Percentiles rank a stretch among this genome's conserved stretches.
Evolutionary conservation across 2,797 vertebrate species (phyloP).

Genomic region (Darevskia nairensis): DNA sequence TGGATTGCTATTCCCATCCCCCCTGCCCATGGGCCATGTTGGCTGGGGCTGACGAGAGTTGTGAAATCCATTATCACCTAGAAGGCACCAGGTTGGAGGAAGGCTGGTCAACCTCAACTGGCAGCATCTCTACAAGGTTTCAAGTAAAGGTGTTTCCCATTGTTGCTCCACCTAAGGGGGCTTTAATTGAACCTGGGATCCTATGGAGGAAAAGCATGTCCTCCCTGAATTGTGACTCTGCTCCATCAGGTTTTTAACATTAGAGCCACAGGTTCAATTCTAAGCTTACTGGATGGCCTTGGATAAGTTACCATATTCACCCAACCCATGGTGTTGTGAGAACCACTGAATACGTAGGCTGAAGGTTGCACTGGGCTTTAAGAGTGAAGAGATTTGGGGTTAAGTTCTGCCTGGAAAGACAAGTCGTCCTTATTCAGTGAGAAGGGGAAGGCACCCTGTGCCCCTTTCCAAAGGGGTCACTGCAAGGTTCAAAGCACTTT

Average conservation of each 20-base stretch:
- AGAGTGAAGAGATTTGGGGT: background rate
- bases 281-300: background rate
- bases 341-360: too few species aligned
- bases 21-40: too few species aligned
- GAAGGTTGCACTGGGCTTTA: too few species aligned
- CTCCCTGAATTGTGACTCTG: background rate
- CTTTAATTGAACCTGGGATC: background rate
- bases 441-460: background rate
- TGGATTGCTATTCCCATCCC: too few species aligned
- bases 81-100: too few species aligned
- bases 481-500: background rate
- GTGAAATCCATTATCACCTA: too few species aligned
- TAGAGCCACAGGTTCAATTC: background rate
- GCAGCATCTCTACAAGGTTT: background rate
- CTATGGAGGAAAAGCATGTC: background rate
- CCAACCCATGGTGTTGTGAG: background rate
- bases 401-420: background rate
- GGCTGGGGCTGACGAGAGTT: too few species aligned
- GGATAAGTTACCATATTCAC: background rate
- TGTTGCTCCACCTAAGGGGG: background rate
- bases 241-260: background rate
- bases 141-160: background rate
- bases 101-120: too few species aligned
- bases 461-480: too few species aligned
- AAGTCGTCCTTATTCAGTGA: background rate